These are phyloP conservation scores for Ciconia nigra DNA, from an alignment of 2,797 vertebrate species.

Conservation along the genomic window DNA sequence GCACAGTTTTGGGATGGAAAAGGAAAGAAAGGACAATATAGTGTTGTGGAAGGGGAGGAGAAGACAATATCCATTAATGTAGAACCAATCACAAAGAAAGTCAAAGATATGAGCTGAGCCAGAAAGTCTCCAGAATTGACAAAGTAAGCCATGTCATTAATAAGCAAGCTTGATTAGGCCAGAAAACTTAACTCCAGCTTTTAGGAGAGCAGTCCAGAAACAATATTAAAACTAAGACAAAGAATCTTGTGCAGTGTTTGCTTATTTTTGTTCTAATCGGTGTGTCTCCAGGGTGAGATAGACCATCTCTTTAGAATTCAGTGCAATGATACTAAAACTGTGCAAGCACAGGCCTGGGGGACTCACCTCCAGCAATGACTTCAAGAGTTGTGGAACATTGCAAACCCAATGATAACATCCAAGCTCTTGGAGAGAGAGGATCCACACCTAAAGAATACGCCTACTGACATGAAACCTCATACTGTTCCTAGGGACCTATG, in stretches of 20 bases:
- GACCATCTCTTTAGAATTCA: background rate
- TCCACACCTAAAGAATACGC: background rate
- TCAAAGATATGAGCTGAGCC: background rate
- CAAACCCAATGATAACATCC: background rate
- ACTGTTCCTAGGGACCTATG: background rate
- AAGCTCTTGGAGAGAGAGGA: background rate
- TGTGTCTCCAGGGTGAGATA: background rate
- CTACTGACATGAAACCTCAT: background rate
- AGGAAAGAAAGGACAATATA: background rate
- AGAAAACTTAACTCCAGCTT: background rate
- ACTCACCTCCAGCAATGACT: background rate
- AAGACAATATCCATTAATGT: background rate
- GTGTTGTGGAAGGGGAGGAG: background rate
- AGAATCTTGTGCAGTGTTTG: background rate
- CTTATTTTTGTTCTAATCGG: background rate
- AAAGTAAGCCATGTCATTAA: background rate
- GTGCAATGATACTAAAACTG: background rate
- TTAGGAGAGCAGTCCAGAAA: background rate
- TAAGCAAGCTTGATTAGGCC: background rate
- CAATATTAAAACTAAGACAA: background rate
- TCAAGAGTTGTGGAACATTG: rapidly evolving
- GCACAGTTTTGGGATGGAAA: background rate
- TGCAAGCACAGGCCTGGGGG: background rate
- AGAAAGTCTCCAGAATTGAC: background rate
- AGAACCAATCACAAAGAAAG: background rate